Conservation (phyloP, 2,113 vertebrate genomes). For the Dicerorhinus sumatrensis region DNA sequence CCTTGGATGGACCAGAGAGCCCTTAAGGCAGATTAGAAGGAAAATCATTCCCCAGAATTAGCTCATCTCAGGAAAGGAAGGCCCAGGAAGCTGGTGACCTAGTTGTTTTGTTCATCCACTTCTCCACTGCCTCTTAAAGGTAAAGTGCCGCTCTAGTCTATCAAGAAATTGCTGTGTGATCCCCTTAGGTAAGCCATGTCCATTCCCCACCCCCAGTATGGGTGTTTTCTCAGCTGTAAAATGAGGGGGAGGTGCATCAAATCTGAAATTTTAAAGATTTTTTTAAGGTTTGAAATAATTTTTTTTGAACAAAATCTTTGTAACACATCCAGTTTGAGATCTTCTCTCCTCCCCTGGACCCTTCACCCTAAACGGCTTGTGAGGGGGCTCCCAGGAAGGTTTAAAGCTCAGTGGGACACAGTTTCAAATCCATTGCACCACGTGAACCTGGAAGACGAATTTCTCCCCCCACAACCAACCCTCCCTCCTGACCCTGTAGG, state of each 20-base stretch:
- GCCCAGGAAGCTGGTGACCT: constrained; percentile 13
- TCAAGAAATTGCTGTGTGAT: neutral
- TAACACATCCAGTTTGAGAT: neutral
- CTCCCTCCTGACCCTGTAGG: neutral
- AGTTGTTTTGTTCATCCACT: constrained; percentile 3
- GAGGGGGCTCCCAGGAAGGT: neutral
- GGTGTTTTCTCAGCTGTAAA: constrained; percentile 34
- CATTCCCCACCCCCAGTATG: neutral
- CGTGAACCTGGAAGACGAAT: neutral
- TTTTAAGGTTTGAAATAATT: neutral
- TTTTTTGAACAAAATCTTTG: constrained; percentile 24
- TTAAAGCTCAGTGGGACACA: neutral
- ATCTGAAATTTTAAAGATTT: neutral
- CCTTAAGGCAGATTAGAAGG: constrained; percentile 13
- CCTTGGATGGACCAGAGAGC: neutral
- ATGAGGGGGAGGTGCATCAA: neutral
- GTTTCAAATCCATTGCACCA: constrained; percentile 6
- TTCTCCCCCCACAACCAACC: neutral
- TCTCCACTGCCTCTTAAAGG: constrained; percentile 62
- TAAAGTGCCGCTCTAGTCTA: neutral
- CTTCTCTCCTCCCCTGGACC: neutral
- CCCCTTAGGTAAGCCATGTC: neutral
- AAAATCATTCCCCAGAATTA: neutral
- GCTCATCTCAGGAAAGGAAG: constrained; percentile 23
- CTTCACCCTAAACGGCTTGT: neutral